These are phyloP conservation scores for Ispidina lecontei DNA, from an alignment of 2,797 vertebrate species.

Conservation along the genomic window DNA sequence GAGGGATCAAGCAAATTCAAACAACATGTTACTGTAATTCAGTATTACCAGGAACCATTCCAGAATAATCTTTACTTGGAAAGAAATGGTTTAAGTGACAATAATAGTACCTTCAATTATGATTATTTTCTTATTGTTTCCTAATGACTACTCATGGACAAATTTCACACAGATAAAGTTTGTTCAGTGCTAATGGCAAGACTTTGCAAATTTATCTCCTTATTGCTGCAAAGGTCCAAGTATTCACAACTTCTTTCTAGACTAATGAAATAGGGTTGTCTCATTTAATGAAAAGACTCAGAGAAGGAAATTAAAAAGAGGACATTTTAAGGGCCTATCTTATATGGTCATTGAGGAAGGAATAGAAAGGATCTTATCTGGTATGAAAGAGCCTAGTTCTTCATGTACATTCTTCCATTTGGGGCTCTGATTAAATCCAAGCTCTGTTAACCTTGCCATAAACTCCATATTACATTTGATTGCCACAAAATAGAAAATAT, in stretches of 20 bases:
- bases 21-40: neutral
- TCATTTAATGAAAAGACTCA: constrained; percentile 41
- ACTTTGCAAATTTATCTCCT: neutral
- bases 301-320: constrained; percentile 37
- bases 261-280: constrained; percentile 6
- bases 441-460: neutral
- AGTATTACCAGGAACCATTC: neutral
- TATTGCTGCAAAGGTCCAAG: neutral
- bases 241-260: neutral
- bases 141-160: neutral
- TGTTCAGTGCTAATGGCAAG: neutral
- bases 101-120: neutral
- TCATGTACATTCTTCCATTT: neutral
- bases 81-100: neutral
- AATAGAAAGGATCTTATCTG: constrained; percentile 51
- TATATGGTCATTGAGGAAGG: constrained; percentile 29
- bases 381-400: neutral
- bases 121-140: neutral
- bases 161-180: neutral
- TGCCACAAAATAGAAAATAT: neutral
- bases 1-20: neutral
- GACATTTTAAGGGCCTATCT: constrained; percentile 1
- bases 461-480: neutral
- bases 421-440: neutral
- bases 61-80: neutral